Evolutionary conservation across 2,797 vertebrate species (phyloP), one percentile per base, ranked within the genome.

Genomic region (Karalla daura): DNA sequence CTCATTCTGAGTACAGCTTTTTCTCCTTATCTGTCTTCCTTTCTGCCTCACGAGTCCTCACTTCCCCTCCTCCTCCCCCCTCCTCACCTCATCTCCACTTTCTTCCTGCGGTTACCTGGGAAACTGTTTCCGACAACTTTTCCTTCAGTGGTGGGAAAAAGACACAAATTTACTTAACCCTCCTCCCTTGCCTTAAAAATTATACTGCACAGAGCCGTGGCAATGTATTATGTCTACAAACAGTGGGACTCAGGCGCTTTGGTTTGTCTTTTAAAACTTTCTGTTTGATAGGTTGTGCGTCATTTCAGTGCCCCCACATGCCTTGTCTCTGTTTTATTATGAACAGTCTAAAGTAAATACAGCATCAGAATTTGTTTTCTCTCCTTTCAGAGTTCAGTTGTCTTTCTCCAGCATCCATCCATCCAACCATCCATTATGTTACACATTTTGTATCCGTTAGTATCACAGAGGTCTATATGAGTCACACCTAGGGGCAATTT

Each of bases 31-130:
- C 44, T 20, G 18, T 64, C 43, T 25, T 55, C 27, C 65, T 47
- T 33, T 70, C 46, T 24, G 36, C 58, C 41, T 76, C 65, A 32
- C 20, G 14, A 35, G 30, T 70, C 39, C 32, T 63, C 20, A 47
- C 73, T 56, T 58, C 7, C 20, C 33, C 23, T 50, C 39, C 21
- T 45, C 39, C 25, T 41, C 13, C 20, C 63, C 47, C 63, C 41
- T 30, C 23, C 23, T 45, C 27, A 59, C 24, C 33, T 69, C 43
- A 23, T 49, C 44, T 73, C 37, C 40, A 39, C 66, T 28, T 43
- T 36, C 58, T 25, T 73, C 70, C 62, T 59, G 25, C 5, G 35
- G 71, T 84, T 88, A 80, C 78, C 76, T 78, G 76, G 78, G 83
- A 75, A 86, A 88, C 76, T 4, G 43, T 64, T 70, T 60, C 47